phyloP scores from a whole-genome alignment of 2,113 vertebrate genomes.

The Hucho hucho region DNA sequence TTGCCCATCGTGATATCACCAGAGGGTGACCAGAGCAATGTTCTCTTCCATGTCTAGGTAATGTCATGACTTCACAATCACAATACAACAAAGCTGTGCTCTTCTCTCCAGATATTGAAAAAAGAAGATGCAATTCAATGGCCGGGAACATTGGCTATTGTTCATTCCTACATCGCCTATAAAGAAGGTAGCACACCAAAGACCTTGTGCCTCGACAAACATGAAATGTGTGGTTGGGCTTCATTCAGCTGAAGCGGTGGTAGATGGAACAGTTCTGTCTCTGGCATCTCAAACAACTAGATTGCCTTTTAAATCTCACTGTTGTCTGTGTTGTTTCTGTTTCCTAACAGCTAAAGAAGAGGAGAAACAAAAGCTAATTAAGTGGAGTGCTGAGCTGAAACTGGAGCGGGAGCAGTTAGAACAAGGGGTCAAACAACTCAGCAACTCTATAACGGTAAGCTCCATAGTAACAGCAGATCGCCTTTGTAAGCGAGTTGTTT shows the following conservation, averaged over 20 bases:
- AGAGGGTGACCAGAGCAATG: conserved; percentile 34
- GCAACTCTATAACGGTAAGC: conserved; percentile 92
- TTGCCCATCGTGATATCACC: conserved; percentile 52
- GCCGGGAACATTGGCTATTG: conserved; percentile 98
- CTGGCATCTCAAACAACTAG: not conserved
- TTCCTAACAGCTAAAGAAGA: conserved; percentile 85
- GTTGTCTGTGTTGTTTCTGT: not conserved
- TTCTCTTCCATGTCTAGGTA: conserved; percentile 2
- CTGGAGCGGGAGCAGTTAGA: conserved; percentile 95
- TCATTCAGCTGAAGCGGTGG: not conserved
- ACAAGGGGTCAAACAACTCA: conserved; percentile 95
- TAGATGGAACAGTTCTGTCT: not conserved
- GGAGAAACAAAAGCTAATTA: conserved; percentile 96
- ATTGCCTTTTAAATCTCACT: not conserved
- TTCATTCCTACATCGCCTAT: conserved; percentile 99
- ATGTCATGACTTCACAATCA: conserved; percentile 1
- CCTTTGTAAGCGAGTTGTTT: not conserved
- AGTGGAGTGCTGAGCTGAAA: conserved; percentile 96
- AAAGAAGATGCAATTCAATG: conserved; percentile 99
- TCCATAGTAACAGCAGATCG: conserved; percentile 15
- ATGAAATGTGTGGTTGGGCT: too few relatives aligned
- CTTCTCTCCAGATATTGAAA: conserved; percentile 88
- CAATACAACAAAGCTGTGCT: conserved; percentile 43
- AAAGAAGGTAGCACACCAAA: conserved; percentile 88
- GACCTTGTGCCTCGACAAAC: not conserved